phyloP scores from a whole-genome alignment of 1,140 invertebrate genomes.

The Zaprionus tsacasi region DNA sequence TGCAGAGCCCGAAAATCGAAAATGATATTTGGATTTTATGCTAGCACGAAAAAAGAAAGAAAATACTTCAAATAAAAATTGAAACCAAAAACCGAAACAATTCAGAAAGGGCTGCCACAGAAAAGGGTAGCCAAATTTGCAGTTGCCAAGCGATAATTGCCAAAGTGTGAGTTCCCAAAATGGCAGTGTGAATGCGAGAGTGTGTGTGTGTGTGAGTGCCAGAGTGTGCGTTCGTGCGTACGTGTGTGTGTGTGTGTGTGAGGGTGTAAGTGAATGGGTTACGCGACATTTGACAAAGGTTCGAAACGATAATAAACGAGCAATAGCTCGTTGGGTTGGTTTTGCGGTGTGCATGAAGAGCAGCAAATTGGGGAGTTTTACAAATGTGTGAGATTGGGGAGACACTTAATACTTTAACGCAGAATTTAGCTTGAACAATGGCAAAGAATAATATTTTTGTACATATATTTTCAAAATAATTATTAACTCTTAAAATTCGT shows the following conservation, averaged over 20 bases:
- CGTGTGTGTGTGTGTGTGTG: neutral
- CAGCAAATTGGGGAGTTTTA: conserved; percentile 27
- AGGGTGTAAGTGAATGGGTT: conserved; percentile 7
- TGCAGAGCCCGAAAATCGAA: conserved; percentile 26
- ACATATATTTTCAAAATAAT: neutral
- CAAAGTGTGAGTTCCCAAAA: conserved; percentile 14
- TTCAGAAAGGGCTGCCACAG: conserved; percentile 32
- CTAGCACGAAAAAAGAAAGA: conserved; percentile 21
- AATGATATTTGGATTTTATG: conserved; percentile 56
- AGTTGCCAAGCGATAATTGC: conserved; percentile 26
- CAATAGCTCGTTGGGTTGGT: conserved; percentile 9
- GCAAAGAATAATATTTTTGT: neutral
- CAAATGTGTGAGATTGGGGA: neutral
- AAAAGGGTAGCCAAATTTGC: conserved; percentile 41
- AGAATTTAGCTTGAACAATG: neutral
- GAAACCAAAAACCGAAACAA: conserved; percentile 42
- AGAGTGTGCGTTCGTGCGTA: neutral
- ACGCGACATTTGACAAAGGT: conserved; percentile 7
- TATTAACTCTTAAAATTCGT: neutral
- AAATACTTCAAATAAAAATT: conserved; percentile 8
- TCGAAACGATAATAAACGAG: conserved; percentile 43
- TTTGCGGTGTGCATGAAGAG: conserved; percentile 11
- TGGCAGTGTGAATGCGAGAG: conserved; percentile 10
- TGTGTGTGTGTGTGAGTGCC: conserved; percentile 8
- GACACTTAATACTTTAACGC: neutral